A percentile compares a stretch with the other conserved stretches of the same genome.
phyloP scores from a whole-genome alignment of 2,113 vertebrate genomes.

The Gavialis gangeticus region DNA sequence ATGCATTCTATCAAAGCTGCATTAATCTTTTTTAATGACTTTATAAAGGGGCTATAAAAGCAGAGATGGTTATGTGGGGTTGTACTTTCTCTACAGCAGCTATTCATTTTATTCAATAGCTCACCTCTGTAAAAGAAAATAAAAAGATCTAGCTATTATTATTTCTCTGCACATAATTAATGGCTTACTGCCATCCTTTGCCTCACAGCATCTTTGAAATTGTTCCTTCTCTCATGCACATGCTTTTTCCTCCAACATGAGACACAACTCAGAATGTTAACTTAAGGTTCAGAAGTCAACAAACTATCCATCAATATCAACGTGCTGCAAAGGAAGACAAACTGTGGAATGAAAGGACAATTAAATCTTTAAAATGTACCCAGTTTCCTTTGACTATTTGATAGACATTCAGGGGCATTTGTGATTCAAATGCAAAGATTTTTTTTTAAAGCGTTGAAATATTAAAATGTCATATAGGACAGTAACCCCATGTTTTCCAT shows the following conservation, averaged over 20 bases:
- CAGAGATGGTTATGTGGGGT: not conserved
- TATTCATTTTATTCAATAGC: conserved; percentile 17
- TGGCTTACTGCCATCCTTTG: not conserved
- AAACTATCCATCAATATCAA: conserved; percentile 33
- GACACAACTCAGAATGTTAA: conserved; percentile 5
- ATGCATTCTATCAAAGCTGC: not conserved
- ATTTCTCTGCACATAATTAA: not conserved
- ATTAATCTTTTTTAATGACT: conserved; percentile 19
- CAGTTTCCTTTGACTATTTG: not conserved
- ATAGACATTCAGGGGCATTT: conserved; percentile 5
- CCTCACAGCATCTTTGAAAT: conserved; percentile 5
- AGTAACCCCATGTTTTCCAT: too few species aligned
- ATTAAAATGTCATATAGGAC: not conserved
- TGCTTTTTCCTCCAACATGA: not conserved
- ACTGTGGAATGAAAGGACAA: not conserved
- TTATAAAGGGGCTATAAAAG: conserved; percentile 26
- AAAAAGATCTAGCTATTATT: not conserved
- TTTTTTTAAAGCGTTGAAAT: not conserved
- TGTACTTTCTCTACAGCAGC: not conserved
- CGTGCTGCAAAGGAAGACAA: conserved; percentile 8
- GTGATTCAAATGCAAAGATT: not conserved
- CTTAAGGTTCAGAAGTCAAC: conserved; percentile 35
- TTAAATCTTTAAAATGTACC: conserved; percentile 30
- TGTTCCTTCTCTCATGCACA: not conserved
- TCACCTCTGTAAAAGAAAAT: not conserved